Conservation (phyloP, 2,113 vertebrate species). For the Crocuta crocuta region DNA sequence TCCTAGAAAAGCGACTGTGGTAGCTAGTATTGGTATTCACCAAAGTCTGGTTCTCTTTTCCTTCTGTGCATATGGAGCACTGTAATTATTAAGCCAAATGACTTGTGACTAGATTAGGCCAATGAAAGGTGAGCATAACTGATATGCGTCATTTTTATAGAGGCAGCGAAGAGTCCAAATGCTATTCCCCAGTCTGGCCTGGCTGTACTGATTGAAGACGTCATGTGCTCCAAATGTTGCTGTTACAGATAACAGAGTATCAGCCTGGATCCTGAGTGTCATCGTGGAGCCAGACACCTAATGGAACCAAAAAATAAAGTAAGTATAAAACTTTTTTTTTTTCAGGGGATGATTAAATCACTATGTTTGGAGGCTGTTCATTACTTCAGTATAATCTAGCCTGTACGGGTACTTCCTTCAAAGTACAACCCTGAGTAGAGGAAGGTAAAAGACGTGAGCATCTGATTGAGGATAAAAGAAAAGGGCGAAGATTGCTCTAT, state of each 20-base stretch:
- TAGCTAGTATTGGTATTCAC: not conserved
- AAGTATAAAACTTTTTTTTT: not conserved
- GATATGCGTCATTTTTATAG: not conserved
- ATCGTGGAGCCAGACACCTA: not conserved
- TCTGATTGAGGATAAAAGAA: not conserved
- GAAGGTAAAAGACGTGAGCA: not conserved
- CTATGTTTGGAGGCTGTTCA: not conserved
- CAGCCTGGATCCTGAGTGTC: not conserved
- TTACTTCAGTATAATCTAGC: not conserved
- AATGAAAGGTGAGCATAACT: not conserved
- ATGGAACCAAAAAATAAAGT: not conserved
- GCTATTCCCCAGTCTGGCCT: not conserved
- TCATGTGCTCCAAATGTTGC: not conserved
- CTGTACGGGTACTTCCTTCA: not conserved
- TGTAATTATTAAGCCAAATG: not conserved
- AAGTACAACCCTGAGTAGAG: not conserved
- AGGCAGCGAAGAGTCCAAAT: not conserved
- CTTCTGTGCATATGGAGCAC: not conserved
- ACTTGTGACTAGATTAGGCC: not conserved
- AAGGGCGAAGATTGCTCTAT: not conserved
- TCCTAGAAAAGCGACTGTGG: not conserved
- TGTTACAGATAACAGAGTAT: not conserved
- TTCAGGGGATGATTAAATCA: not conserved
- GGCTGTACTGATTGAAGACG: not conserved
- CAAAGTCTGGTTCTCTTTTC: not conserved